A percentile compares a stretch with the other conserved stretches of the same genome.
These are phyloP conservation scores for Tenualosa thibaudeaui DNA, from an alignment of 2,797 vertebrate species.

Conservation along the genomic window DNA sequence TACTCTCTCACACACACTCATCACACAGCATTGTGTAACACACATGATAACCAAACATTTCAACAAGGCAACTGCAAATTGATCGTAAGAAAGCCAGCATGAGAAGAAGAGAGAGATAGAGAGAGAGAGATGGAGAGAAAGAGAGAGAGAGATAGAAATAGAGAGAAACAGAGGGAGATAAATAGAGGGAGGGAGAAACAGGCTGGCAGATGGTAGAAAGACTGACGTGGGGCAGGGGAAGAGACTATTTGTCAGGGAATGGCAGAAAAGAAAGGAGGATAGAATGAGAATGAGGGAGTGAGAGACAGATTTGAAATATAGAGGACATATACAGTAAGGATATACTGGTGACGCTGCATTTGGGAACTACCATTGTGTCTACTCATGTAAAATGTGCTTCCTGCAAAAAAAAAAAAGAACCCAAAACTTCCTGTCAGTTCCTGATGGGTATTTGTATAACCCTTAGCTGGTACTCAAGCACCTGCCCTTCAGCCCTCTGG, in stretches of 20 bases:
- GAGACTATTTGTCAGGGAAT: conserved; percentile 12
- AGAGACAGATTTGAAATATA: background rate
- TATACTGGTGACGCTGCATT: background rate
- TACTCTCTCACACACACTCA: background rate
- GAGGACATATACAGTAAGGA: background rate
- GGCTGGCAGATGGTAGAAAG: conserved; percentile 2
- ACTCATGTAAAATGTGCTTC: background rate
- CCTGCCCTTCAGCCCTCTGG: background rate
- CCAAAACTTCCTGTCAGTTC: background rate
- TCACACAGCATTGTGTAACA: background rate
- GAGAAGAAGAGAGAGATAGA: conserved; percentile 35
- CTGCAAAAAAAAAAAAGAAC: background rate
- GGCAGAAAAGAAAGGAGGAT: background rate
- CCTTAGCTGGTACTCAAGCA: too few species aligned
- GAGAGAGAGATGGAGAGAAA: conserved; percentile 37
- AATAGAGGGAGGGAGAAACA: conserved; percentile 35
- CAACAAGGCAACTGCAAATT: background rate
- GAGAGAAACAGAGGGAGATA: conserved; percentile 25
- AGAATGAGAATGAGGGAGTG: background rate
- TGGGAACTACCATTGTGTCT: background rate
- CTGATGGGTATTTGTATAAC: too few species aligned
- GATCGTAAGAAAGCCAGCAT: conserved; percentile 54
- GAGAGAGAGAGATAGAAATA: conserved; percentile 39
- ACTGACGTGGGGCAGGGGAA: background rate
- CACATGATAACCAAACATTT: background rate